Conservation (phyloP, 2,888 invertebrate genomes). For the Lycaena phlaeas region DNA sequence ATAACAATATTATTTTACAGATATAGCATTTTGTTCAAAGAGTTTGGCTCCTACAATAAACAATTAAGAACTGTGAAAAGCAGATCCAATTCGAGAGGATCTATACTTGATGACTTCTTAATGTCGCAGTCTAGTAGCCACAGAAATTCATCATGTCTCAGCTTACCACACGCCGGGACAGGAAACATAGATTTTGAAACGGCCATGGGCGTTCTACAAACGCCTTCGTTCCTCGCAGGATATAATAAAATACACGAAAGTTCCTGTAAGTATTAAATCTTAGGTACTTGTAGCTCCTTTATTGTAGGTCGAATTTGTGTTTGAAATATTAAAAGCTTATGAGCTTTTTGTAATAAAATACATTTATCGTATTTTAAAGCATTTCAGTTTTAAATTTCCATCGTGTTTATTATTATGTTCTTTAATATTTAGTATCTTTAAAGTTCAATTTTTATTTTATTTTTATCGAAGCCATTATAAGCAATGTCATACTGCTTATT, state of each 20-base stretch:
- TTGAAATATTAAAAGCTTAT: too few relatives aligned
- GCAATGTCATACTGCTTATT: too few relatives aligned
- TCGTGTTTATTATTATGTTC: too few relatives aligned
- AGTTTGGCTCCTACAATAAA: conserved; percentile 64
- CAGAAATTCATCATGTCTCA: conserved; percentile 36
- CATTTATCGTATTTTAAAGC: too few relatives aligned
- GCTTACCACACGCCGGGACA: conserved; percentile 31
- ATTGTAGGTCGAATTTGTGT: too few relatives aligned
- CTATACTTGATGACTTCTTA: conserved; percentile 55
- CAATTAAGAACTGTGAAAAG: conserved; percentile 59
- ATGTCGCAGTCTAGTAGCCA: conserved; percentile 31
- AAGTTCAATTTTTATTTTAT: too few relatives aligned
- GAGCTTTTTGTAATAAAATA: too few relatives aligned
- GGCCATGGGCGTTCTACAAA: conserved; percentile 27
- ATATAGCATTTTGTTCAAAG: conserved; percentile 70
- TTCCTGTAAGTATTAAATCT: conserved; percentile 40
- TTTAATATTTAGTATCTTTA: too few relatives aligned
- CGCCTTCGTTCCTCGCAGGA: conserved; percentile 32
- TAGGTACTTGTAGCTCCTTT: too few relatives aligned
- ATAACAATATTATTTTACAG: conserved; percentile 38
- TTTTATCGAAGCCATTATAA: too few relatives aligned
- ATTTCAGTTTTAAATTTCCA: too few relatives aligned
- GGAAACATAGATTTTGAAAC: conserved; percentile 44
- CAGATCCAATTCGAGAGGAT: conserved; percentile 61
- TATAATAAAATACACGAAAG: conserved; percentile 52